Evolutionary conservation across 2,797 vertebrate genomes (phyloP).

Genomic region (Labroides dimidiatus): DNA sequence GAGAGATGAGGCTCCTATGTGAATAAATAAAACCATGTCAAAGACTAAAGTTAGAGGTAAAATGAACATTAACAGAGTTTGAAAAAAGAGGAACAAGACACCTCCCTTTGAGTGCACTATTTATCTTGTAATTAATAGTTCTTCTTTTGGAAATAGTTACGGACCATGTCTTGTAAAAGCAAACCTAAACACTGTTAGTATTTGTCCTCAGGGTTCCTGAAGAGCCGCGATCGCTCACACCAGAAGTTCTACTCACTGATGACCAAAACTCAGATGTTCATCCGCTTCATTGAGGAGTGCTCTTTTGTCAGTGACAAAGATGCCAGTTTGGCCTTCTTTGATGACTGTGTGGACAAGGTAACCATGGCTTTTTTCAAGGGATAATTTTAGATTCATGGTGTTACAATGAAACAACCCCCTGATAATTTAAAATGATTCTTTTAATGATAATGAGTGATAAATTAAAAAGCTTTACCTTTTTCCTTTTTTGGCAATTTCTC

Average conservation of each 20-base stretch:
- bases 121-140: too few relatives aligned
- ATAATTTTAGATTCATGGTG: not conserved
- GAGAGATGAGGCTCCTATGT: too few relatives aligned
- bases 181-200: not conserved
- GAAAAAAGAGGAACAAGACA: too few relatives aligned
- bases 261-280: slow-evolving; percentile 99
- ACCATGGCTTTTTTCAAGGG: slow-evolving; percentile 45
- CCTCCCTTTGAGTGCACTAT: too few relatives aligned
- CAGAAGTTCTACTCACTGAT: slow-evolving; percentile 98
- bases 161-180: too few relatives aligned
- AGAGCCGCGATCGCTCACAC: slow-evolving; percentile 96
- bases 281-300: slow-evolving; percentile 98
- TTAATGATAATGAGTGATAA: too few relatives aligned
- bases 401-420: not conserved
- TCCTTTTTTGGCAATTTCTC: slow-evolving; percentile 12
- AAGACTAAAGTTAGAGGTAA: too few relatives aligned
- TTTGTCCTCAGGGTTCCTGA: slow-evolving; percentile 89
- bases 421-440: not conserved
- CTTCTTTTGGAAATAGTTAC: too few relatives aligned
- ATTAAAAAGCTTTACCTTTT: not conserved
- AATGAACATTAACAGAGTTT: too few relatives aligned
- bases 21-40: too few relatives aligned
- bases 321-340: slow-evolving; percentile 97
- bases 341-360: slow-evolving; percentile 99
- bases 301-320: slow-evolving; percentile 99